Evolutionary conservation across 2,888 invertebrate genomes (phyloP).

Genomic region (Athalia cordata): DNA sequence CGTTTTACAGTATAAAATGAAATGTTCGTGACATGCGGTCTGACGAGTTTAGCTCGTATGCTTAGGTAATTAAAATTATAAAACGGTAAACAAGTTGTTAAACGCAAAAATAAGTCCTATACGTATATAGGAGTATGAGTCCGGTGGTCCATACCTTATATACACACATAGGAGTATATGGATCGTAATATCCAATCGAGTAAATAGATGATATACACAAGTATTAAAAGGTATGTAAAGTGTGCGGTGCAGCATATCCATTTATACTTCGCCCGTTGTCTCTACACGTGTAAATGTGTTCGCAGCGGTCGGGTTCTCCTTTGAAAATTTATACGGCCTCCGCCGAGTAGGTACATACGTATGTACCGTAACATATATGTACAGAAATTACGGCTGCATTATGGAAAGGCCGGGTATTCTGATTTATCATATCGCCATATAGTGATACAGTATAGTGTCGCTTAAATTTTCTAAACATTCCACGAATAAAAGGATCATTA

Average conservation of each 20-base stretch:
- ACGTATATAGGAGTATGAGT: neutral
- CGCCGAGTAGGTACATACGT: constrained; percentile 28
- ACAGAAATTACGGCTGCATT: neutral
- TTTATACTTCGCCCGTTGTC: constrained; percentile 6
- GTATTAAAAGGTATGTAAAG: neutral
- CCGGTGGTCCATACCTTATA: neutral
- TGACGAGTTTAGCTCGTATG: constrained; percentile 28
- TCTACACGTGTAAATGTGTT: neutral
- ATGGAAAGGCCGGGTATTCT: neutral
- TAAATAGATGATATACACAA: neutral
- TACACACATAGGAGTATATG: neutral
- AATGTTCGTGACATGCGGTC: constrained; percentile 36
- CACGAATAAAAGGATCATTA: neutral
- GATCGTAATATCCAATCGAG: neutral
- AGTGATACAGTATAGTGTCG: neutral
- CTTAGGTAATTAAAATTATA: constrained; percentile 36
- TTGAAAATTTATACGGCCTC: constrained; percentile 68
- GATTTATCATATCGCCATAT: no score
- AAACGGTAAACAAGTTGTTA: constrained; percentile 43
- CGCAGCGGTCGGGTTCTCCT: constrained; percentile 56
- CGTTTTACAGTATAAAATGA: neutral
- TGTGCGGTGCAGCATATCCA: neutral
- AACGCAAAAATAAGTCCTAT: constrained; percentile 12
- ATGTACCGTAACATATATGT: neutral
- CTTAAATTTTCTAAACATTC: constrained; percentile 1